A percentile compares a stretch with the other conserved stretches of the same genome.
These are phyloP conservation scores for Polyergus mexicanus DNA, from an alignment of 1,140 invertebrate genomes.

Conservation along the genomic window DNA sequence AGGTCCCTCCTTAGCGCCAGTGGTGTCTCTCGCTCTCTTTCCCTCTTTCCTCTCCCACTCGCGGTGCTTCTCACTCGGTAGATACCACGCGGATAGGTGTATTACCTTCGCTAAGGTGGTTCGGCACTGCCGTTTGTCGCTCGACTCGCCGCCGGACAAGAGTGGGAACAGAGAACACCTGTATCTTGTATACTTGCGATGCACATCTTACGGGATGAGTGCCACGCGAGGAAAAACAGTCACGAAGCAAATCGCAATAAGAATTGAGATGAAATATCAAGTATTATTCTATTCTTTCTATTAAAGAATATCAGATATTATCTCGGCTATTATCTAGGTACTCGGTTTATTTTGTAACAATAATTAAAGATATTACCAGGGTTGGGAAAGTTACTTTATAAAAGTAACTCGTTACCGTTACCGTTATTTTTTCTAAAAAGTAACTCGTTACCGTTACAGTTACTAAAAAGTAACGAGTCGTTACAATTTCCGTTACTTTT, in stretches of 20 bases:
- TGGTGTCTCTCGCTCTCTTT: conserved; percentile 68
- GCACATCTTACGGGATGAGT: conserved; percentile 17
- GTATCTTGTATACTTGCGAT: conserved; percentile 31
- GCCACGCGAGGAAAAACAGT: conserved; percentile 2
- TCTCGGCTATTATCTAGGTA: too few relatives aligned
- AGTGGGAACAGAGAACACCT: conserved; percentile 57
- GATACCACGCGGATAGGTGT: conserved; percentile 64
- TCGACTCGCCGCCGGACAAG: not conserved
- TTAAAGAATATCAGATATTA: too few relatives aligned
- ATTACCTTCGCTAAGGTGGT: conserved; percentile 67
- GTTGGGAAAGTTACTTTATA: too few relatives aligned
- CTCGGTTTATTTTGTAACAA: too few relatives aligned
- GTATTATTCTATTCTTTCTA: not conserved
- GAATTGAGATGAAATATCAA: not conserved
- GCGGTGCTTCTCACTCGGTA: conserved; percentile 47
- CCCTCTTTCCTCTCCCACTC: conserved; percentile 68
- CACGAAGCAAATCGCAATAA: not conserved
- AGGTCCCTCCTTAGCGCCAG: conserved; percentile 66
- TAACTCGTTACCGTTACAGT: too few relatives aligned
- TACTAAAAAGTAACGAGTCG: too few relatives aligned
- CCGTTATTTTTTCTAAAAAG: too few relatives aligned
- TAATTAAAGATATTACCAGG: too few relatives aligned
- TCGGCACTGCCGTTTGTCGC: conserved; percentile 70
- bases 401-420: too few relatives aligned
- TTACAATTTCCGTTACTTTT: too few relatives aligned